Conservation (phyloP, 2,888 invertebrate genomes). For the Rhagium mordax region DNA sequence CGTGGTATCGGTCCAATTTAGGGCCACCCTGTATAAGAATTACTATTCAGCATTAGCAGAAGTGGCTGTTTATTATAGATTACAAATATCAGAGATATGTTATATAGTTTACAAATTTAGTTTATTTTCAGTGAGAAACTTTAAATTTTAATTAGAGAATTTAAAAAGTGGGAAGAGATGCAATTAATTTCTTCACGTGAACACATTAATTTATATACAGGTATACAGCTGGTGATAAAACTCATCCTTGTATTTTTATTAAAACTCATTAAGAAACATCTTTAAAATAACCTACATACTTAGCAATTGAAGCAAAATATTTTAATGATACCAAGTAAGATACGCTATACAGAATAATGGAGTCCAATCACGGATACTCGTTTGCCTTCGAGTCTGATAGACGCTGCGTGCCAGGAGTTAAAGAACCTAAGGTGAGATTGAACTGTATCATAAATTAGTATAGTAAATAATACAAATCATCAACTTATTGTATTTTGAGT, state of each 20-base stretch:
- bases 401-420: slow-evolving; percentile 3
- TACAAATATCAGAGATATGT: too few relatives aligned
- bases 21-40: too few relatives aligned
- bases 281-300: not conserved
- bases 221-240: too few relatives aligned
- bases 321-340: not conserved
- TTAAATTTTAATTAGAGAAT: too few relatives aligned
- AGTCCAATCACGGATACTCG: not conserved
- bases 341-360: not conserved
- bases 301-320: not conserved
- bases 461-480: slow-evolving; percentile 15
- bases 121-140: too few relatives aligned
- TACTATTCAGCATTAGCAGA: too few relatives aligned
- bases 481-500: slow-evolving; percentile 24
- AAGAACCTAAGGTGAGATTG: slow-evolving; percentile 7
- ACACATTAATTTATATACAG: too few relatives aligned
- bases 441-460: slow-evolving; percentile 15
- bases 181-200: too few relatives aligned
- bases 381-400: not conserved
- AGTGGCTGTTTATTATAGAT: too few relatives aligned
- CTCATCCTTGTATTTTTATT: not conserved
- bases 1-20: too few relatives aligned
- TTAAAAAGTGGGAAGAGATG: too few relatives aligned
- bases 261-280: not conserved
- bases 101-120: too few relatives aligned